Conservation (phyloP, 2,797 vertebrate genomes). For the Sylvilagus floridanus region DNA sequence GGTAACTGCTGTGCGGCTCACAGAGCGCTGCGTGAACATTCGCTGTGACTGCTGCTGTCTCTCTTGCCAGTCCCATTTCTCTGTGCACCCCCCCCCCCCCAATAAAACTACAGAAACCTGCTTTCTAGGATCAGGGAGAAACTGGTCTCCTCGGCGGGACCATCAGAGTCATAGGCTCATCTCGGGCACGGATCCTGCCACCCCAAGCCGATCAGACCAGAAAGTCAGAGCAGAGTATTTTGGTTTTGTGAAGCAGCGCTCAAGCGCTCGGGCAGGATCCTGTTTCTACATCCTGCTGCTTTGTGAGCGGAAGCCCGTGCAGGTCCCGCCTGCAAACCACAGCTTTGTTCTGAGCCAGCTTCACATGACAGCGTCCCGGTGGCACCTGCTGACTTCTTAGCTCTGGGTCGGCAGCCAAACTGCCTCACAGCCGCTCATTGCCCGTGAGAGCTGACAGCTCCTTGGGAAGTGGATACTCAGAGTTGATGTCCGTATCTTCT, state of each 20-base stretch:
- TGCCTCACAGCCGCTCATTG: constrained; percentile 47
- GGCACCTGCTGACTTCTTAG: constrained; percentile 78
- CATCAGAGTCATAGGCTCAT: constrained; percentile 37
- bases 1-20: constrained; percentile 1
- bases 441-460: constrained; percentile 8
- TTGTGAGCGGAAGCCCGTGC: constrained; percentile 70
- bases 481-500: constrained; percentile 8
- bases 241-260: constrained; percentile 54
- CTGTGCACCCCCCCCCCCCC: not conserved
- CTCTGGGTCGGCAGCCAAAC: constrained; percentile 74
- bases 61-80: not conserved
- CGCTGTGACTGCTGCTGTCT: not conserved
- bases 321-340: constrained; percentile 75
- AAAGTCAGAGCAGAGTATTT: constrained; percentile 68
- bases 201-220: constrained; percentile 51
- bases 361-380: constrained; percentile 76
- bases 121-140: constrained; percentile 21
- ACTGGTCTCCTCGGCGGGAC: constrained; percentile 35
- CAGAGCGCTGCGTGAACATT: constrained; percentile 33
- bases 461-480: constrained; percentile 48
- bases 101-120: not conserved
- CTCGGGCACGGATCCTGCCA: constrained; percentile 59
- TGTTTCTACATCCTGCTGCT: constrained; percentile 79
- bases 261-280: constrained; percentile 54
- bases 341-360: constrained; percentile 71